These are phyloP conservation scores for Eupithecia pulchellata DNA, from an alignment of 2,888 invertebrate genomes.

Conservation along the genomic window DNA sequence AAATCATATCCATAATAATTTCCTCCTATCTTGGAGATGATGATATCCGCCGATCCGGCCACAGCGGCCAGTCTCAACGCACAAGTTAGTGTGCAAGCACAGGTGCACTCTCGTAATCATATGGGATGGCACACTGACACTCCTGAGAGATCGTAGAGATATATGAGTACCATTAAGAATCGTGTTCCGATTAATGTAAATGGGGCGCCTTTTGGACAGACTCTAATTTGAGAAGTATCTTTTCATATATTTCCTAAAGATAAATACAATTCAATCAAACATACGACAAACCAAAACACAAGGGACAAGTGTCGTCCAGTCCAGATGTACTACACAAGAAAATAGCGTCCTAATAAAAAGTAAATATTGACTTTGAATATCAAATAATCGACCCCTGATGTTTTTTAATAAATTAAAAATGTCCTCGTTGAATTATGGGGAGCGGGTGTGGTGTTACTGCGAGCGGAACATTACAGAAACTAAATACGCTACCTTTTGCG, in stretches of 20 bases:
- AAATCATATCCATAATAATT: neutral
- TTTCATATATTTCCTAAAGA: neutral
- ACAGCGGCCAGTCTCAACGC: neutral
- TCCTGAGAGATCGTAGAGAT: neutral
- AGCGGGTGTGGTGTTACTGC: conserved; percentile 39
- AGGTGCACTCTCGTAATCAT: neutral
- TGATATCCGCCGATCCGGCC: too few relatives aligned
- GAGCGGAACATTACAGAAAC: conserved; percentile 29
- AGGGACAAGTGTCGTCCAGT: conserved; percentile 24
- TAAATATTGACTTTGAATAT: conserved; percentile 66
- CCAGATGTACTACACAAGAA: conserved; percentile 45
- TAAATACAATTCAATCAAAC: conserved; percentile 11
- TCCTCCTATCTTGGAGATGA: too few relatives aligned
- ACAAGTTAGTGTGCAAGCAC: neutral
- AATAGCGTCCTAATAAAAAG: conserved; percentile 63
- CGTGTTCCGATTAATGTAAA: neutral
- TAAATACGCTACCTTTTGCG: too few relatives aligned
- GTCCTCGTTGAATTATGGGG: conserved; percentile 63
- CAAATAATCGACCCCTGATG: conserved; percentile 42
- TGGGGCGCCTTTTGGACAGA: too few relatives aligned
- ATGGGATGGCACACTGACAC: neutral
- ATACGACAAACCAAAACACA: conserved; percentile 41
- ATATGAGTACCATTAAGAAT: neutral
- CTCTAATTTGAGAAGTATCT: neutral
- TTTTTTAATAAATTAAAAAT: conserved; percentile 80